Conservation (phyloP, 2,797 vertebrate genomes). For the Pangasius mekongensis region DNA sequence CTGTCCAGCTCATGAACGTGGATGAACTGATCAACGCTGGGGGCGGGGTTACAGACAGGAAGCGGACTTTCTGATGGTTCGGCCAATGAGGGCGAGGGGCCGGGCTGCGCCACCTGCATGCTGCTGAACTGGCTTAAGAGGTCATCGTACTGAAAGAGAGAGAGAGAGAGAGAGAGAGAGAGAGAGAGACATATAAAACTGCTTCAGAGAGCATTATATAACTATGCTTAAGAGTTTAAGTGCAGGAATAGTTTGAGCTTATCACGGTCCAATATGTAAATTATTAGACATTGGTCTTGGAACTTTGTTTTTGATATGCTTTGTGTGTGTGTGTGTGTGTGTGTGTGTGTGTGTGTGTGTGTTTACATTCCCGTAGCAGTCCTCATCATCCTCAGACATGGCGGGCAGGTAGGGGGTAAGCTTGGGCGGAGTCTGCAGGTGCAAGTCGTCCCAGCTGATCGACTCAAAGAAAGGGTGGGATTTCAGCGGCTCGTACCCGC, state of each 20-base stretch:
- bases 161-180: neutral
- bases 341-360: neutral
- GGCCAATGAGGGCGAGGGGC: slow-evolving; percentile 85
- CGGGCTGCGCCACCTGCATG: slow-evolving; percentile 95
- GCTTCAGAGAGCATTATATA: too few relatives aligned
- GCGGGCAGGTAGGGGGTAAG: slow-evolving; percentile 96
- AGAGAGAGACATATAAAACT: neutral
- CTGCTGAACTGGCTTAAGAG: slow-evolving; percentile 98
- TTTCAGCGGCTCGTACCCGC: slow-evolving; percentile 88
- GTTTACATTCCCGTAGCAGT: slow-evolving; percentile 97
- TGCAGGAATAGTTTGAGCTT: neutral
- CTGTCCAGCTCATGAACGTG: slow-evolving; percentile 97
- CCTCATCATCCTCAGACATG: slow-evolving; percentile 98
- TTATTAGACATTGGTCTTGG: neutral
- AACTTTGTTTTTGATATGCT: neutral
- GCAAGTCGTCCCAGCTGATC: slow-evolving; percentile 89
- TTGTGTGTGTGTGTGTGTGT: neutral
- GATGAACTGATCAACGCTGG: slow-evolving; percentile 98
- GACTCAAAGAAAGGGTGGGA: slow-evolving; percentile 94
- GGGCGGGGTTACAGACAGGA: slow-evolving; percentile 84
- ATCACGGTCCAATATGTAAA: neutral
- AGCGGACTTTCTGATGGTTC: slow-evolving; percentile 75
- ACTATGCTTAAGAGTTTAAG: neutral
- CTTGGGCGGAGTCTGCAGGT: slow-evolving; percentile 93
- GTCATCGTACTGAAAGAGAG: slow-evolving; percentile 88